phyloP scores from a whole-genome alignment of 2,113 vertebrate genomes.

The Athene noctua region DNA sequence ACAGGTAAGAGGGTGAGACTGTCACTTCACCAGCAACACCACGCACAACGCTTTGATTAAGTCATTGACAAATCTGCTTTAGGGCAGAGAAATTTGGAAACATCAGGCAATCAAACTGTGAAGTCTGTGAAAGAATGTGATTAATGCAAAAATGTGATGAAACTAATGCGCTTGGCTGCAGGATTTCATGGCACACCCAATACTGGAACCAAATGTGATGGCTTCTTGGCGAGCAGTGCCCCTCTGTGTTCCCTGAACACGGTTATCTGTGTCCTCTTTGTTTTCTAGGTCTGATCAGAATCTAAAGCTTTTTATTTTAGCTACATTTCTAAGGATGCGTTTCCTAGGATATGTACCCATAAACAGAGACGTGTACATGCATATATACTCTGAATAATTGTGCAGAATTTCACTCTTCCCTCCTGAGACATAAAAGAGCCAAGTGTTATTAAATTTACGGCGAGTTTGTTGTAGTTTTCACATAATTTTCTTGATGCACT shows the following conservation, averaged over 20 bases:
- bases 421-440: slow-evolving; percentile 35
- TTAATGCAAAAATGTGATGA: slow-evolving; percentile 64
- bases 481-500: slow-evolving; percentile 54
- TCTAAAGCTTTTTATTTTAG: background rate
- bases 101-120: slow-evolving; percentile 70
- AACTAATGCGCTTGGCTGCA: slow-evolving; percentile 63
- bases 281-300: background rate
- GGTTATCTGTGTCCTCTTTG: background rate
- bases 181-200: slow-evolving; percentile 21
- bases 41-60: slow-evolving; percentile 35
- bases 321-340: background rate
- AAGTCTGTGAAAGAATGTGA: slow-evolving; percentile 69
- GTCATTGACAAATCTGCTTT: slow-evolving; percentile 52
- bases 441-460: slow-evolving; percentile 49
- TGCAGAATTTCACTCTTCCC: background rate
- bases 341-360: background rate
- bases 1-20: background rate
- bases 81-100: slow-evolving; percentile 68
- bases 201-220: slow-evolving; percentile 43
- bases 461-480: slow-evolving; percentile 27
- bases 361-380: background rate
- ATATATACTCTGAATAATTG: background rate
- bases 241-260: background rate
- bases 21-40: background rate
- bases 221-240: slow-evolving; percentile 33